phyloP scores from a whole-genome alignment of 2,797 vertebrate species.

The Pseudochromis fuscus region DNA sequence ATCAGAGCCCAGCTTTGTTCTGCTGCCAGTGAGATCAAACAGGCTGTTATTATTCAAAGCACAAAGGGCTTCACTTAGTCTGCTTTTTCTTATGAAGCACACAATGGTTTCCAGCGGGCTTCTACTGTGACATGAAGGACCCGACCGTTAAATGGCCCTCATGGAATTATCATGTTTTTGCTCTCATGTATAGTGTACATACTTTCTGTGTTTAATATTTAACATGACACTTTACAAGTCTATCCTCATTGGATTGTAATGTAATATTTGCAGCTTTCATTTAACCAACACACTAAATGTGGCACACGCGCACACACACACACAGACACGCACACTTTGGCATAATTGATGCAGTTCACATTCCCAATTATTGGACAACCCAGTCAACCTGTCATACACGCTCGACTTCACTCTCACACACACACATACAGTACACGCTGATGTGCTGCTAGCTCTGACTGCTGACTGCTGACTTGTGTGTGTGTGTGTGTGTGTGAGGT shows the following conservation, averaged over 20 bases:
- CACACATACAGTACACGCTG: not conserved
- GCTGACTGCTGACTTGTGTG: not conserved
- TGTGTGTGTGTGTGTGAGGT: slow-evolving; percentile 31
- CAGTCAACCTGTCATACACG: slow-evolving; percentile 44
- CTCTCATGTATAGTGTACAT: not conserved
- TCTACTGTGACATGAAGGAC: not conserved
- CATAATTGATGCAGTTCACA: slow-evolving; percentile 18
- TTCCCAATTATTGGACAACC: slow-evolving; percentile 43
- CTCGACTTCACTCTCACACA: slow-evolving; percentile 40
- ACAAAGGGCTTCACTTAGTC: slow-evolving; percentile 29
- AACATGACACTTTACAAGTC: not conserved
- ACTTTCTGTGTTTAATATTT: not conserved
- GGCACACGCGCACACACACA: not conserved
- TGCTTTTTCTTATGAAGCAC: slow-evolving; percentile 30
- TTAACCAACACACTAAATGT: not conserved
- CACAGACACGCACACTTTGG: slow-evolving; percentile 3
- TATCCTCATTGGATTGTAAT: not conserved
- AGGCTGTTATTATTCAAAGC: slow-evolving; percentile 33
- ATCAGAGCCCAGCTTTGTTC: slow-evolving; percentile 49
- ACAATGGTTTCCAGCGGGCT: slow-evolving; percentile 12
- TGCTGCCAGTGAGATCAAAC: slow-evolving; percentile 55
- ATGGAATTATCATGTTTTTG: not conserved
- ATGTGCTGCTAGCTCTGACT: slow-evolving; percentile 1
- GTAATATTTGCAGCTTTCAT: not conserved
- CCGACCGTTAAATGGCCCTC: not conserved